Evolutionary conservation across 2,888 invertebrate species (phyloP).

Genomic region (Operophtera brumata): DNA sequence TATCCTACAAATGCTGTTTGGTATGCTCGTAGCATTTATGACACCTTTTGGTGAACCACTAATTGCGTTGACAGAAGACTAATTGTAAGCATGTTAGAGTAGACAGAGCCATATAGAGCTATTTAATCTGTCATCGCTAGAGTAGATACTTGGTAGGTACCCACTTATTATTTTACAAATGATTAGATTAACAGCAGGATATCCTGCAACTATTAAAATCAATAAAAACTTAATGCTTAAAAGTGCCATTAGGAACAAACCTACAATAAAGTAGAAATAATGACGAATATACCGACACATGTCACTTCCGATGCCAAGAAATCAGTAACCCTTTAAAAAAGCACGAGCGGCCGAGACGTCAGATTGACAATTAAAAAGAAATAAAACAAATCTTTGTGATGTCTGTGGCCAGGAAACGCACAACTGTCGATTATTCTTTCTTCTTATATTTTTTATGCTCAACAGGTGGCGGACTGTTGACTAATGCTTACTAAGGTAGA

Average conservation of each 20-base stretch:
- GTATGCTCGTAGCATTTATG: too few relatives aligned
- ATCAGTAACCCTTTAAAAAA: constrained; percentile 67
- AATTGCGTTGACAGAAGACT: too few relatives aligned
- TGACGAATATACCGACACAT: constrained; percentile 70
- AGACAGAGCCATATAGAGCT: too few relatives aligned
- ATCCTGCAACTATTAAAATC: constrained; percentile 25
- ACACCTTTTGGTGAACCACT: too few relatives aligned
- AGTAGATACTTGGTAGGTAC: too few relatives aligned
- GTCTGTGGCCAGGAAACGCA: constrained; percentile 58
- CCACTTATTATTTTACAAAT: too few relatives aligned
- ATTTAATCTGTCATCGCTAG: too few relatives aligned
- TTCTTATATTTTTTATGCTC: constrained; percentile 32
- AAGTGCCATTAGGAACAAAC: constrained; percentile 30
- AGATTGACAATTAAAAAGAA: constrained; percentile 77
- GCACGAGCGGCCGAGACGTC: constrained; percentile 37
- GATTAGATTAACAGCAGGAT: constrained; percentile 26
- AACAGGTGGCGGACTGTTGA: constrained; percentile 68
- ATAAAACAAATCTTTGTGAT: constrained; percentile 74
- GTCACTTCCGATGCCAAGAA: constrained; percentile 74
- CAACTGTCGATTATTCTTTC: constrained; percentile 68
- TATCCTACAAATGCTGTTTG: too few relatives aligned
- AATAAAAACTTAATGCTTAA: constrained; percentile 30
- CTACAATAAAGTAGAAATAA: constrained; percentile 68
- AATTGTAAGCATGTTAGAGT: too few relatives aligned
- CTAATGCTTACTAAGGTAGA: constrained; percentile 53